phyloP scores from a whole-genome alignment of 2,113 vertebrate species.

The Sylvilagus bachmani region DNA sequence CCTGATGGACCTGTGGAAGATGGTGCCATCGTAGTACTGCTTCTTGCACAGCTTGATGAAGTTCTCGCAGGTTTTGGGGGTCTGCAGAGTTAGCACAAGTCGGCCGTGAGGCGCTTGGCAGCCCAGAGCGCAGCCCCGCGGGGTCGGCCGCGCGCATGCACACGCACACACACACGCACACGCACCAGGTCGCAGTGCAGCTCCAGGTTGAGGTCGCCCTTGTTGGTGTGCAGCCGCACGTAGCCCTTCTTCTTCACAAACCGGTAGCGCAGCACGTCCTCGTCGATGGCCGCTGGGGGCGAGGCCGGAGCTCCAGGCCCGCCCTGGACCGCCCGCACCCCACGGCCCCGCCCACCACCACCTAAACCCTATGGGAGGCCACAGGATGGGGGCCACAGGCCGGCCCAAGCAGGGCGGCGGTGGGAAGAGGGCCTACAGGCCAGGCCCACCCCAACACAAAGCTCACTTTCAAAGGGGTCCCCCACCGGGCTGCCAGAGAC shows the following conservation, averaged over 20 bases:
- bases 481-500: background rate
- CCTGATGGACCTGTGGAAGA: constrained; percentile 97
- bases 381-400: background rate
- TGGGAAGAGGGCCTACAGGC: no score
- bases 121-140: no score
- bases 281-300: constrained; percentile 92
- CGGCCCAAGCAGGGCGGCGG: rapidly evolving
- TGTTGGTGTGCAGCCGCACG: constrained; percentile 95
- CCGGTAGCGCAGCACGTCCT: constrained; percentile 94
- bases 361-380: no score
- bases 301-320: background rate
- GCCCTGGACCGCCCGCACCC: background rate
- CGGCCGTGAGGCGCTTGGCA: background rate
- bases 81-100: constrained; percentile 83
- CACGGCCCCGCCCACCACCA: background rate
- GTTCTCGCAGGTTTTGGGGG: constrained; percentile 97
- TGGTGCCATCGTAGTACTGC: constrained; percentile 94
- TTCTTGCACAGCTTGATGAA: constrained; percentile 97
- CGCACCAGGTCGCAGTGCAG: constrained; percentile 97
- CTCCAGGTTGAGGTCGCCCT: constrained; percentile 97
- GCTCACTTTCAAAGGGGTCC: background rate
- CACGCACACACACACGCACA: background rate
- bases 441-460: rapidly evolving
- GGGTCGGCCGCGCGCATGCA: no score
- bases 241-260: constrained; percentile 99